Conservation (phyloP, 2,888 invertebrate species). For the Maniola hyperantus region DNA sequence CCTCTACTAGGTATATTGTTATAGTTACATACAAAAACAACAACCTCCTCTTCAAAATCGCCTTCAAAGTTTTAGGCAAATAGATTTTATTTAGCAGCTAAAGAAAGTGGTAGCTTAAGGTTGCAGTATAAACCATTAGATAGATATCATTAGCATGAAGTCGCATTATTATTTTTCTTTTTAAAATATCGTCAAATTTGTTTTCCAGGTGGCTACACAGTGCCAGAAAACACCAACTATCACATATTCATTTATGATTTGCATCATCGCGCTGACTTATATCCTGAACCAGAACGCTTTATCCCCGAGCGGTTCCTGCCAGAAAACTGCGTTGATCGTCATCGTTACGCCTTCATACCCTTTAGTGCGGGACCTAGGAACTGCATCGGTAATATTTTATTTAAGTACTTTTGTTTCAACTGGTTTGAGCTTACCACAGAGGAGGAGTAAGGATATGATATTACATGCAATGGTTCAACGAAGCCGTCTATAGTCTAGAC, state of each 20-base stretch:
- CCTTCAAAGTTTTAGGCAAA: neutral
- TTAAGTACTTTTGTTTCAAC: neutral
- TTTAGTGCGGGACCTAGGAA: conserved; percentile 87
- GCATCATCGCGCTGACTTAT: conserved; percentile 84
- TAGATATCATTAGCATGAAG: no score
- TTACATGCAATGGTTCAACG: no score
- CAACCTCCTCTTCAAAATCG: no score
- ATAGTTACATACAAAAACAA: no score
- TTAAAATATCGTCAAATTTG: neutral
- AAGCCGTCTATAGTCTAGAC: no score
- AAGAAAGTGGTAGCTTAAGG: no score
- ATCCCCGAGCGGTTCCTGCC: conserved; percentile 88
- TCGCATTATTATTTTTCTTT: no score
- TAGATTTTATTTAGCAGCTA: neutral
- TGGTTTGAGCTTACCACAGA: no score
- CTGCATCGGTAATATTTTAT: conserved; percentile 36
- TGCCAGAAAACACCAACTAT: conserved; percentile 74
- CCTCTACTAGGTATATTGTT: no score
- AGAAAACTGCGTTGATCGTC: conserved; percentile 75
- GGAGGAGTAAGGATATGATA: no score
- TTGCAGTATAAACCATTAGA: no score
- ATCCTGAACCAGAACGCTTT: conserved; percentile 85
- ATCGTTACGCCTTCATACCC: conserved; percentile 85
- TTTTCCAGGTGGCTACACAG: conserved; percentile 68
- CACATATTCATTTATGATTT: conserved; percentile 82